Evolutionary conservation across 1,140 invertebrate species (phyloP).

Genomic region (Brachionus koreanus): DNA sequence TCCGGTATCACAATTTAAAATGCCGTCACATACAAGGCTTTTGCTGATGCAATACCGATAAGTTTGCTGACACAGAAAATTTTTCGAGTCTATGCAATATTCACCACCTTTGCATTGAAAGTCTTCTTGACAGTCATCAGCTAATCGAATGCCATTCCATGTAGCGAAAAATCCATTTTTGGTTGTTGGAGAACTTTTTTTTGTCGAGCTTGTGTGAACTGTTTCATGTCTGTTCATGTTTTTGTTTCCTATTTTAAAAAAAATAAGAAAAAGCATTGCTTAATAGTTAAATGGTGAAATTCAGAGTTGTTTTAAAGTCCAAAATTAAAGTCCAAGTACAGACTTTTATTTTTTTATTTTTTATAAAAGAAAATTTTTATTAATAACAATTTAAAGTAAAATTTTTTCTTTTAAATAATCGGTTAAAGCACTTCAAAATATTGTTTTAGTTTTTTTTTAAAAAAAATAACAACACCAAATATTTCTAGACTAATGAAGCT

Average conservation of each 20-base stretch:
- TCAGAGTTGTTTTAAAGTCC: too few species aligned
- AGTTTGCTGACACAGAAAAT: slow-evolving; percentile 36
- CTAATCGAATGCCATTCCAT: slow-evolving; percentile 44
- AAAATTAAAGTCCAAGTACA: too few species aligned
- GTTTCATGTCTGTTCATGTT: background rate
- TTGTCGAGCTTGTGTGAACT: background rate
- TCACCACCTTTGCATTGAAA: slow-evolving; percentile 45
- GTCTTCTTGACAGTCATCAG: slow-evolving; percentile 36
- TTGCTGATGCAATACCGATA: slow-evolving; percentile 29
- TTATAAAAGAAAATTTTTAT: background rate
- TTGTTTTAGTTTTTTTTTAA: too few species aligned
- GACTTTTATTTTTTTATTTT: too few species aligned
- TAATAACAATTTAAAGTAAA: too few species aligned
- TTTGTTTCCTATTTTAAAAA: background rate
- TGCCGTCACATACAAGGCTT: slow-evolving; percentile 18
- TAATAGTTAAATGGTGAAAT: too few species aligned
- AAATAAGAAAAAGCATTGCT: too few species aligned
- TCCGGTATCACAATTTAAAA: slow-evolving; percentile 44
- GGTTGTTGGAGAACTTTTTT: background rate
- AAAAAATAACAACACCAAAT: too few species aligned
- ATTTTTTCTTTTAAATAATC: background rate
- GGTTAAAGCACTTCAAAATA: too few species aligned
- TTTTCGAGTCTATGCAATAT: slow-evolving; percentile 43
- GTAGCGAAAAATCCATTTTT: slow-evolving; percentile 44
- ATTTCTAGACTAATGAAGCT: too few species aligned